Evolutionary conservation across 2,888 invertebrate species (phyloP).

Genomic region (Megamerina dolium): DNA sequence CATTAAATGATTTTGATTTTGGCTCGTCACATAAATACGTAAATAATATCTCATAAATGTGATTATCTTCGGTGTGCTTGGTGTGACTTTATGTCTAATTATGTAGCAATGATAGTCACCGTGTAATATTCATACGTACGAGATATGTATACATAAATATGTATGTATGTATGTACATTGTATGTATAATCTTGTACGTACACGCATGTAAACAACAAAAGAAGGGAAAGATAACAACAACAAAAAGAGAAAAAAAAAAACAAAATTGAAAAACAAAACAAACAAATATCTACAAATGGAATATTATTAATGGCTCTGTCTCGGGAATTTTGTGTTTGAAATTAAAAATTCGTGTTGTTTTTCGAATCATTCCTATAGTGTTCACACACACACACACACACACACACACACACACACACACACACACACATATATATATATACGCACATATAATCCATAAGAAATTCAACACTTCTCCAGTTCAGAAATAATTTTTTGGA

Average conservation of each 20-base stretch:
- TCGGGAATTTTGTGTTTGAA: conserved; percentile 37
- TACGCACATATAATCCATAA: background rate
- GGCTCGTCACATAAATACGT: too few species aligned
- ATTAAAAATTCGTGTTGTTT: conserved; percentile 33
- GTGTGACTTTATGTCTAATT: too few species aligned
- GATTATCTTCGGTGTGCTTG: too few species aligned
- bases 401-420: conserved; percentile 3
- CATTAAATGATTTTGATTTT: too few species aligned
- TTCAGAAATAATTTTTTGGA: too few species aligned
- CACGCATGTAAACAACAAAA: conserved; percentile 3
- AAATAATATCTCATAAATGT: too few species aligned
- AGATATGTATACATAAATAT: background rate
- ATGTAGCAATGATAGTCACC: too few species aligned
- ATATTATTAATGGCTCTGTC: conserved; percentile 39
- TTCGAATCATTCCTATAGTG: conserved; percentile 28
- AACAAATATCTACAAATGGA: too few species aligned
- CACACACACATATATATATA: background rate
- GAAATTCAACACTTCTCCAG: too few species aligned
- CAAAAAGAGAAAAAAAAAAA: too few species aligned
- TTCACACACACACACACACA: conserved; percentile 18
- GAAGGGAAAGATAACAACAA: too few species aligned
- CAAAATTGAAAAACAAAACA: conserved; percentile 17
- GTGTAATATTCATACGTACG: too few species aligned
- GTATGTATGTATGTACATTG: background rate
- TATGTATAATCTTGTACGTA: background rate